Percentiles rank a stretch among this genome's conserved stretches.
Evolutionary conservation across 2,888 invertebrate genomes (phyloP).

Genomic region (Macrophya alboannulata): DNA sequence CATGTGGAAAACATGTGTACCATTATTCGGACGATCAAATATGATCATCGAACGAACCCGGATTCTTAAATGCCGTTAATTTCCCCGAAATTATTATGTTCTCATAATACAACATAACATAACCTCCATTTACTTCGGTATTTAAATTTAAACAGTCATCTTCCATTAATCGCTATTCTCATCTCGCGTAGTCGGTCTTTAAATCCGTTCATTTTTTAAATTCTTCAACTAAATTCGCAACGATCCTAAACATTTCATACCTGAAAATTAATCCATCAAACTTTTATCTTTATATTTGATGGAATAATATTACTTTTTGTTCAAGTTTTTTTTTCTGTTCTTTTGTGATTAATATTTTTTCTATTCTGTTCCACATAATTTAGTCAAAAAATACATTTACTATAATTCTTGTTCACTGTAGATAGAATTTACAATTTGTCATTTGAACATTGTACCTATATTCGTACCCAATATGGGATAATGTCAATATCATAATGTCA

Average conservation of each 20-base stretch:
- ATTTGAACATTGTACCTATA: neutral
- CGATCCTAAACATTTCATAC: neutral
- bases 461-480: neutral
- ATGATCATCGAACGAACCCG: neutral
- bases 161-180: neutral
- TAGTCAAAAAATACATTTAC: neutral
- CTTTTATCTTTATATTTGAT: neutral
- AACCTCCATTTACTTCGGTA: neutral
- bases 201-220: neutral
- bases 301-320: neutral
- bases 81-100: neutral
- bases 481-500: no score
- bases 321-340: neutral
- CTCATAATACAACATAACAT: conserved; percentile 13
- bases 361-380: neutral
- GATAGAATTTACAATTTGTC: neutral
- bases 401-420: neutral
- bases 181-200: neutral
- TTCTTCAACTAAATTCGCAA: neutral
- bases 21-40: neutral
- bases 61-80: neutral
- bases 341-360: neutral
- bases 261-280: neutral
- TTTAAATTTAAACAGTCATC: conserved; percentile 29
- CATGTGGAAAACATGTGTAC: conserved; percentile 17